Evolutionary conservation across 2,113 vertebrate genomes (phyloP).

Genomic region (Oreochromis tanganicae): DNA sequence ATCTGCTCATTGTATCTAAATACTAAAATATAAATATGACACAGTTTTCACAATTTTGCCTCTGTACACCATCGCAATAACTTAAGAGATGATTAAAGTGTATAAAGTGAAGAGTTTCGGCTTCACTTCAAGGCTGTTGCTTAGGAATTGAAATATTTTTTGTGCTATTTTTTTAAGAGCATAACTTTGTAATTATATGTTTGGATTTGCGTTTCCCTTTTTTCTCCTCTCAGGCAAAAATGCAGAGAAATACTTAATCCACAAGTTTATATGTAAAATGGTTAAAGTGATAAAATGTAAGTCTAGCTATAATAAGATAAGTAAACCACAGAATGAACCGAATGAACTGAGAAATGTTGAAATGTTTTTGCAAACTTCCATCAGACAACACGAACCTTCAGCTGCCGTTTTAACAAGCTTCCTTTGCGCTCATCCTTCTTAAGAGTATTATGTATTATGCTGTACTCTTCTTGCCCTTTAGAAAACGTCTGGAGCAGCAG

Average conservation of each 20-base stretch:
- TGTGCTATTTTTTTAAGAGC: background rate
- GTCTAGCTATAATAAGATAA: background rate
- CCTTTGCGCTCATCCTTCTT: background rate
- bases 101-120: background rate
- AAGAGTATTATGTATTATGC: background rate
- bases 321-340: background rate
- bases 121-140: background rate
- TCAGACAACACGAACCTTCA: background rate
- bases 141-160: background rate
- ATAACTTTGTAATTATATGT: background rate
- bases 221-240: background rate
- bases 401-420: background rate
- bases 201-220: background rate
- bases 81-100: background rate
- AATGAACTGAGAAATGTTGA: background rate
- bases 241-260: background rate
- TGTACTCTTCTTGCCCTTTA: constrained; percentile 1
- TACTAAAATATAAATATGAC: background rate
- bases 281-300: background rate
- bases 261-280: background rate
- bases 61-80: background rate
- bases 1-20: background rate
- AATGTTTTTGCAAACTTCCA: background rate
- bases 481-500: constrained; percentile 91
- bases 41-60: background rate